Base-by-base conservation (phyloP, 2,888 invertebrate genomes). In the Limnephilus rhombicus region DNA sequence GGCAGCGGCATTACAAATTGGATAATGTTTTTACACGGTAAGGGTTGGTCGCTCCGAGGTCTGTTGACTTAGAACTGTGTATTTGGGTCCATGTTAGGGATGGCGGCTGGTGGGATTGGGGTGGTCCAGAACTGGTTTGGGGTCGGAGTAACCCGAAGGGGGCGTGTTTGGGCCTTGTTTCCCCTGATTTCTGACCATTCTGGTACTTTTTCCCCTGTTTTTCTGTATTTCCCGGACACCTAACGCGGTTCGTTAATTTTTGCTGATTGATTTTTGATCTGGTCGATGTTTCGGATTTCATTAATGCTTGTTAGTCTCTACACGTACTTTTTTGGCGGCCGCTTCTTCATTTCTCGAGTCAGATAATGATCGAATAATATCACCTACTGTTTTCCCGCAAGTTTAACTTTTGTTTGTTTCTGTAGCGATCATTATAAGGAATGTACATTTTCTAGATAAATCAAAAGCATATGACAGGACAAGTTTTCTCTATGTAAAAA, bases 1-100 rank as follows among this genome's bases (percentile, higher is more conserved):
- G 83, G 34, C 83, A 37, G 37, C 37, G 37, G 83, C 83, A 83
- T 83, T 83, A 83, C 83, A 83, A 37, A 83, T 83, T 83, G 83
- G 83, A 12, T 18, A 83, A 83, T 83, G 83, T 83, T 83, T 83
- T 83, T 83, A 83, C 83, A 83, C 31, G 83, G 34, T 31, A 83
- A 83, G 83, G 83, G 83, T 34, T 31, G 83, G 83, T 83, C 31
- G 24, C 24, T 24, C 53, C 53, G 18, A 68, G 53, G 53, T 68
- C 53, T 68, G 53, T 68, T 68, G 53, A 68, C 53, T 68, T 68
- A 68, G 53, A 68, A 18, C 53, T 68, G 53, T 68, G 53, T 68
- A 68, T 68, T 68, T 68, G 53, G 53, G 53, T 68, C 53, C 53
- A 68, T 68, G 53, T 68, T 68, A 68, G 53, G 53, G 53, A 68